Evolutionary conservation across 2,797 vertebrate genomes (phyloP).

Genomic region (Manis crassicaudata): DNA sequence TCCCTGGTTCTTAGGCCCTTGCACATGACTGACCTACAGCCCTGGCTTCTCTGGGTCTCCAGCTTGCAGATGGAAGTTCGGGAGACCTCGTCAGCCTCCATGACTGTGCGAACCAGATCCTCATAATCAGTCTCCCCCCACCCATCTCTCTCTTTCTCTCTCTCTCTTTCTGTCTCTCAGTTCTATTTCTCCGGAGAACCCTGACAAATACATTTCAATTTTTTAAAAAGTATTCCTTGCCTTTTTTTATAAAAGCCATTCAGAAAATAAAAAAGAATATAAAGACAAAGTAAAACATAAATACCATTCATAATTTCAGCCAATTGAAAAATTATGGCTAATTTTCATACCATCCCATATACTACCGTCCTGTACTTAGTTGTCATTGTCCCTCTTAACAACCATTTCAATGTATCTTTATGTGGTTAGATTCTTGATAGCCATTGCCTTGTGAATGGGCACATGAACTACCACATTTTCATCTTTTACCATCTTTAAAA

Average conservation of each 20-base stretch:
- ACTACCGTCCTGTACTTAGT: not conserved
- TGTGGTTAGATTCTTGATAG: too few relatives aligned
- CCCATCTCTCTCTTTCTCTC: not conserved
- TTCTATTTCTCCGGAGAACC: not conserved
- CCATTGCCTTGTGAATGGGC: not conserved
- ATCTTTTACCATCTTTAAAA: not conserved
- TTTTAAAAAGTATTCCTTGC: not conserved
- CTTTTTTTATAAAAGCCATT: not conserved
- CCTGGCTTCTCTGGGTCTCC: not conserved
- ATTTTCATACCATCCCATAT: not conserved
- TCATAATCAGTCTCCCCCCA: not conserved
- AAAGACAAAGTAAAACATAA: not conserved
- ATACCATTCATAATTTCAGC: not conserved
- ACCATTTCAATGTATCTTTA: not conserved
- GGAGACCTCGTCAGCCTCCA: not conserved
- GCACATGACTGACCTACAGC: not conserved
- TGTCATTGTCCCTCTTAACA: not conserved
- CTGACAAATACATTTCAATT: not conserved
- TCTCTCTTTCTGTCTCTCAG: not conserved
- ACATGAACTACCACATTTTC: not conserved
- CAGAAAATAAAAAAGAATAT: not conserved
- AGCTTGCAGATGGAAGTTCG: not conserved
- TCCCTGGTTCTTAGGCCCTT: not conserved
- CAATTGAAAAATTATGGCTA: not conserved
- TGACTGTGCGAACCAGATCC: not conserved